phyloP scores from a whole-genome alignment of 2,888 invertebrate genomes.

The Mythimna albipuncta region DNA sequence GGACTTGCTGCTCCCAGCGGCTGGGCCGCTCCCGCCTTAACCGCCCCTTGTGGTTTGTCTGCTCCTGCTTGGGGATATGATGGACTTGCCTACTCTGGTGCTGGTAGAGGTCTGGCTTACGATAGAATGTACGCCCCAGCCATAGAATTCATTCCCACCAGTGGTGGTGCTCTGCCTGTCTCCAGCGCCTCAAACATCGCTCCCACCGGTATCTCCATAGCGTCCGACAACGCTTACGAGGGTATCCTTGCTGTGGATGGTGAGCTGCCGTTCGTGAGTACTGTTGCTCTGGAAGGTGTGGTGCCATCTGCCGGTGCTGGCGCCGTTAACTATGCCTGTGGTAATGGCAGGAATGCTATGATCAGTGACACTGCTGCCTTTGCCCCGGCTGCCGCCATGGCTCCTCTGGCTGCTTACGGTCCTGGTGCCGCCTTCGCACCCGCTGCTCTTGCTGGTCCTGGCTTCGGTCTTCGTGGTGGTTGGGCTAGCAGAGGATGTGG shows the following conservation, averaged over 20 bases:
- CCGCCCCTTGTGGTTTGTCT: background rate
- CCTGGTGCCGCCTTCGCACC: background rate
- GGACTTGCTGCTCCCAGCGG: constrained; percentile 1
- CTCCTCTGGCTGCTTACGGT: background rate
- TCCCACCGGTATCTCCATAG: constrained; percentile 33
- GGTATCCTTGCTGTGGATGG: constrained; percentile 65
- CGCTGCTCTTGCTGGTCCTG: background rate
- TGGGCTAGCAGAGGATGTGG: background rate
- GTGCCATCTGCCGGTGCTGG: constrained; percentile 62
- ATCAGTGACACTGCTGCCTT: constrained; percentile 2
- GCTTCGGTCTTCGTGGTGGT: background rate
- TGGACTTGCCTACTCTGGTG: constrained; percentile 3
- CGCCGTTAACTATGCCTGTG: background rate
- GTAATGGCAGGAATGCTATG: background rate
- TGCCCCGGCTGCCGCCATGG: background rate
- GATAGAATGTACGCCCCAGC: constrained; percentile 2
- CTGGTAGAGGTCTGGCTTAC: background rate
- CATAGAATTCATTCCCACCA: constrained; percentile 28
- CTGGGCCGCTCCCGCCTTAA: background rate
- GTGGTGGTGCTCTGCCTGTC: constrained; percentile 43
- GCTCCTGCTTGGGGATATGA: background rate
- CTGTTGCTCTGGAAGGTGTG: constrained; percentile 72
- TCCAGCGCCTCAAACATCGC: background rate
- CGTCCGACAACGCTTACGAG: constrained; percentile 30
- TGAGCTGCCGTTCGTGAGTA: constrained; percentile 70